Evolutionary conservation across 2,888 invertebrate genomes (phyloP).

Genomic region (Drosophila paramelanica): DNA sequence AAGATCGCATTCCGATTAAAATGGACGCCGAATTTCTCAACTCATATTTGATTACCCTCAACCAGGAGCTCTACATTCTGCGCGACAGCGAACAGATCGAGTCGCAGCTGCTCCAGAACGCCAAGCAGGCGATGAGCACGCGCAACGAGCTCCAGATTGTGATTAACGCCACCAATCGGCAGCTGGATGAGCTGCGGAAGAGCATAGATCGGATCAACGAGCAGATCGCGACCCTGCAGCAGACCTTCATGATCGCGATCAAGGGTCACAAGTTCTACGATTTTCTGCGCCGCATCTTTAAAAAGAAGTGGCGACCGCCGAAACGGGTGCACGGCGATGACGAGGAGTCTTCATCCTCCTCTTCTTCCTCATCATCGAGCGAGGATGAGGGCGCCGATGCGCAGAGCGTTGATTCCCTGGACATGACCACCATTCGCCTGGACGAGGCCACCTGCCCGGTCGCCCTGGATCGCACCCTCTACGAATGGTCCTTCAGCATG

Average conservation of each 20-base stretch:
- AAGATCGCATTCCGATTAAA: slow-evolving; percentile 87
- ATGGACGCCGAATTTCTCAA: slow-evolving; percentile 87
- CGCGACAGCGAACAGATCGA: slow-evolving; percentile 91
- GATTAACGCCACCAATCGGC: slow-evolving; percentile 75
- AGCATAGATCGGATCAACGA: slow-evolving; percentile 83
- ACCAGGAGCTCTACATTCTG: slow-evolving; percentile 90
- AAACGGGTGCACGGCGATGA: slow-evolving; percentile 86
- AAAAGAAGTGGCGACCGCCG: slow-evolving; percentile 91
- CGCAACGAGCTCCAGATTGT: slow-evolving; percentile 85
- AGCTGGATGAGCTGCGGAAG: slow-evolving; percentile 78
- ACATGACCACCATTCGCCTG: slow-evolving; percentile 88
- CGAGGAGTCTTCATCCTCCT: slow-evolving; percentile 86
- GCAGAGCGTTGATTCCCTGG: slow-evolving; percentile 88
- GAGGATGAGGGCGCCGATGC: slow-evolving; percentile 87
- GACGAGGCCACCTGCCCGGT: slow-evolving; percentile 90
- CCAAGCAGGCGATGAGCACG: slow-evolving; percentile 86
- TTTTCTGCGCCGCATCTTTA: slow-evolving; percentile 92
- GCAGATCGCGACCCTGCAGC: slow-evolving; percentile 86
- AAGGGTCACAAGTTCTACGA: slow-evolving; percentile 91
- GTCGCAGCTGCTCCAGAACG: slow-evolving; percentile 87
- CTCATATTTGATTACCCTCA: slow-evolving; percentile 88
- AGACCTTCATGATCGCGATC: slow-evolving; percentile 87
- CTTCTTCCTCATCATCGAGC: slow-evolving; percentile 85
- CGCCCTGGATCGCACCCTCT: slow-evolving; percentile 89
- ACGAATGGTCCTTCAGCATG: slow-evolving; percentile 88